phyloP scores from a whole-genome alignment of 92 coral and sea anemone genomes.

The Epizoanthus illoricatus region DNA sequence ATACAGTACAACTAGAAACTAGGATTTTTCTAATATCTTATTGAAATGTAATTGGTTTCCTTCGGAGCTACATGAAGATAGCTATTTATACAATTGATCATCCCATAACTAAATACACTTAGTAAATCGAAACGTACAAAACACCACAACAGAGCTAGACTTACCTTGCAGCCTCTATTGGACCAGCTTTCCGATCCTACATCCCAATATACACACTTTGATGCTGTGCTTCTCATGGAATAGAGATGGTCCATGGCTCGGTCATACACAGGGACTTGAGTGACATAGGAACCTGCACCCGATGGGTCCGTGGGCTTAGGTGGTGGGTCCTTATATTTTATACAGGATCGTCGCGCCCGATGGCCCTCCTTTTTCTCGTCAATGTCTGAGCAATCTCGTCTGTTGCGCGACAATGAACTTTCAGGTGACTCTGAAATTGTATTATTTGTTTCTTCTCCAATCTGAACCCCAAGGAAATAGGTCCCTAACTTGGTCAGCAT shows the following conservation, averaged over 20 bases:
- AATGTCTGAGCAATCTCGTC: slow-evolving; percentile 12
- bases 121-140: too few relatives aligned
- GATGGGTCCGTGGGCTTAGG: slow-evolving; percentile 21
- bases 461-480: slow-evolving; percentile 14
- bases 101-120: too few relatives aligned
- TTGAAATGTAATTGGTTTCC: too few relatives aligned
- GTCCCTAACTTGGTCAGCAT: slow-evolving; percentile 19
- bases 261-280: slow-evolving; percentile 20
- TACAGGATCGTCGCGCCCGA: slow-evolving; percentile 20
- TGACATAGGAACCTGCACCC: background rate
- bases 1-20: too few relatives aligned
- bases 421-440: background rate
- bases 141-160: too few relatives aligned
- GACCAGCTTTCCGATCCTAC: slow-evolving; percentile 20
- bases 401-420: background rate
- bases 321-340: slow-evolving; percentile 34
- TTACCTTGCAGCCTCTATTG: slow-evolving; percentile 24
- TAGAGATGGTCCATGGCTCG: slow-evolving; percentile 13
- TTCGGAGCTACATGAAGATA: too few relatives aligned
- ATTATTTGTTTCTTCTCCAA: background rate
- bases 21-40: too few relatives aligned
- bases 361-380: background rate
- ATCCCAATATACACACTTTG: slow-evolving; percentile 33
- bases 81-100: too few relatives aligned
- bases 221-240: slow-evolving; percentile 29